Evolutionary conservation across 2,888 invertebrate genomes (phyloP).

Genomic region (Oegoconia quadripuncta): DNA sequence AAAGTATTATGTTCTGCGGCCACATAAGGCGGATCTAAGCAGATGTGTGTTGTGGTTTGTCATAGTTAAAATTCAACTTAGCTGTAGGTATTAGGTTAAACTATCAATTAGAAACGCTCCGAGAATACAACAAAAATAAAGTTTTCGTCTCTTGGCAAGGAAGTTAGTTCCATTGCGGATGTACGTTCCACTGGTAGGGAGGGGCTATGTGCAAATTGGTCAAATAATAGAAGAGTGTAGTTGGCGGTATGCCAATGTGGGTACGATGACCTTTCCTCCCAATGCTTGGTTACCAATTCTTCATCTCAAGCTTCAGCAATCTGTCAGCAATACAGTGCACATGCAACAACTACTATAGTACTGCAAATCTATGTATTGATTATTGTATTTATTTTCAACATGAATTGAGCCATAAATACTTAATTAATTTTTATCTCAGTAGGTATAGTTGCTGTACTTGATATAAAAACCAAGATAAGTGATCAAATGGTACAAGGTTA

Average conservation of each 20-base stretch:
- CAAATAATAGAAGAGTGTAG: slow-evolving; percentile 50
- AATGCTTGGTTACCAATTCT: slow-evolving; percentile 38
- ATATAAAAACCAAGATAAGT: slow-evolving; percentile 37
- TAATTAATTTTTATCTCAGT: slow-evolving; percentile 29
- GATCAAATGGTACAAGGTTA: slow-evolving; percentile 31
- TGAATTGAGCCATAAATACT: too few species aligned
- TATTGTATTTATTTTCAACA: too few species aligned
- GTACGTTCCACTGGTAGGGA: slow-evolving; percentile 6
- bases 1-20: slow-evolving; percentile 25
- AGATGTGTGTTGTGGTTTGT: slow-evolving; percentile 16
- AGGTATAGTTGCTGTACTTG: slow-evolving; percentile 34
- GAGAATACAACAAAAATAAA: too few species aligned
- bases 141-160: slow-evolving; percentile 6
- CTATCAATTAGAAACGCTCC: too few species aligned
- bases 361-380: too few species aligned
- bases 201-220: slow-evolving; percentile 49
- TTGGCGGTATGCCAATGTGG: slow-evolving; percentile 50
- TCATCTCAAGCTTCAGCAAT: slow-evolving; percentile 20
- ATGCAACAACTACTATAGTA: too few species aligned
- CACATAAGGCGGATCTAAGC: slow-evolving; percentile 15
- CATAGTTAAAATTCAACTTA: slow-evolving; percentile 2
- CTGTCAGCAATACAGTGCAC: slow-evolving; percentile 26
- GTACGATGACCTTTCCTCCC: slow-evolving; percentile 45
- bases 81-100: background rate
- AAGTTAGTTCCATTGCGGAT: slow-evolving; percentile 12